Percentiles rank a stretch among this genome's conserved stretches.
Evolutionary conservation across 1,140 invertebrate species (phyloP).

Genomic region (Rhysida immarginata): DNA sequence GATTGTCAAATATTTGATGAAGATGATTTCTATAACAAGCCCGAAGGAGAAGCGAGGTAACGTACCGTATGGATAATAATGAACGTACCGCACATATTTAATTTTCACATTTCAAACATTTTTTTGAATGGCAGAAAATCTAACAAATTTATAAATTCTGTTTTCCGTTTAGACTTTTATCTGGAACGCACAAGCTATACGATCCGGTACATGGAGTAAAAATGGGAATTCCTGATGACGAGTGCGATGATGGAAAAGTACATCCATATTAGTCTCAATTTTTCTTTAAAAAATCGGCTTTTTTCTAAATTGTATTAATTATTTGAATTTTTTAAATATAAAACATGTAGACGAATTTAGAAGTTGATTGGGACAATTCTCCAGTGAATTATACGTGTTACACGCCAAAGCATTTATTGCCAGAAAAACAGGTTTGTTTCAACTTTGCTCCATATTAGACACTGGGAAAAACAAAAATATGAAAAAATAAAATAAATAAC

Average conservation of each 20-base stretch:
- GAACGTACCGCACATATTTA: too few relatives aligned
- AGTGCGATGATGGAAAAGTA: constrained; percentile 57
- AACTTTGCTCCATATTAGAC: constrained; percentile 2
- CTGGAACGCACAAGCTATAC: too few relatives aligned
- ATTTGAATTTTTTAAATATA: constrained; percentile 1
- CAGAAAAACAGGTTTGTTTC: constrained; percentile 19
- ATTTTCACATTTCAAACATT: too few relatives aligned
- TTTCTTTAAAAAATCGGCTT: background rate
- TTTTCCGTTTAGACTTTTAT: too few relatives aligned
- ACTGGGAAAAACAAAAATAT: background rate
- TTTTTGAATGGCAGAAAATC: too few relatives aligned
- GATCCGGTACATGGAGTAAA: constrained; percentile 24
- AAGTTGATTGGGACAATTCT: constrained; percentile 52
- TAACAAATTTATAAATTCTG: too few relatives aligned
- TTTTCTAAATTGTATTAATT: background rate
- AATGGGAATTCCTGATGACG: constrained; percentile 38
- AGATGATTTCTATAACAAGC: too few relatives aligned
- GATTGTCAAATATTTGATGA: too few relatives aligned
- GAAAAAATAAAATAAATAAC: background rate
- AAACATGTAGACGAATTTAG: constrained; percentile 43
- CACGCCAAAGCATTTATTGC: constrained; percentile 31
- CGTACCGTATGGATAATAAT: too few relatives aligned
- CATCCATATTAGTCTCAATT: constrained; percentile 9
- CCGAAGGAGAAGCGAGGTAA: too few relatives aligned
- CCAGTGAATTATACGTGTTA: constrained; percentile 48